phyloP scores from a whole-genome alignment of 2,113 vertebrate species.

The Ranitomeya imitator region DNA sequence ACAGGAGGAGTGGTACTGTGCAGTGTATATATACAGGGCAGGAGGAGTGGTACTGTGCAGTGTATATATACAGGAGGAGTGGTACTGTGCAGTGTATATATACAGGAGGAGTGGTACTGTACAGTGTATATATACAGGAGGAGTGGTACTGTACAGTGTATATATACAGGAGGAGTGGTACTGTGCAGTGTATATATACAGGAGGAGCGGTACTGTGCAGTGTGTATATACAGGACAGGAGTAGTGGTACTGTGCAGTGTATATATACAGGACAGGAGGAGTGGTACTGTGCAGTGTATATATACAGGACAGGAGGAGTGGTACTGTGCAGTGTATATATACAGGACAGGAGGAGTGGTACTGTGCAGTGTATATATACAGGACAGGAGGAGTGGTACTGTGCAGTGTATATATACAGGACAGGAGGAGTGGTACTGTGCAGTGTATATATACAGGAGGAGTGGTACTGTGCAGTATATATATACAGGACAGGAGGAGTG shows the following conservation, averaged over 20 bases:
- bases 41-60: no score
- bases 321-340: neutral
- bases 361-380: neutral
- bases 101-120: neutral
- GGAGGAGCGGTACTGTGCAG: neutral
- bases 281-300: neutral
- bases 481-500: no score
- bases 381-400: neutral
- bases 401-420: neutral
- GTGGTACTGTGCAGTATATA: neutral
- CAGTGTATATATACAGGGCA: neutral
- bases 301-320: neutral
- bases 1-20: neutral
- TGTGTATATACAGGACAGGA: neutral
- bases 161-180: neutral
- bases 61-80: neutral
- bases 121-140: neutral
- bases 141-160: neutral
- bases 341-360: neutral
- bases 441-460: neutral
- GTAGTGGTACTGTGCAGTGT: neutral
- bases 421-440: constrained; percentile 2
- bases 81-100: neutral
- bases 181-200: neutral
- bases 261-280: neutral